Evolutionary conservation across 2,797 vertebrate species (phyloP).

Genomic region (Clarias laeviceps): DNA sequence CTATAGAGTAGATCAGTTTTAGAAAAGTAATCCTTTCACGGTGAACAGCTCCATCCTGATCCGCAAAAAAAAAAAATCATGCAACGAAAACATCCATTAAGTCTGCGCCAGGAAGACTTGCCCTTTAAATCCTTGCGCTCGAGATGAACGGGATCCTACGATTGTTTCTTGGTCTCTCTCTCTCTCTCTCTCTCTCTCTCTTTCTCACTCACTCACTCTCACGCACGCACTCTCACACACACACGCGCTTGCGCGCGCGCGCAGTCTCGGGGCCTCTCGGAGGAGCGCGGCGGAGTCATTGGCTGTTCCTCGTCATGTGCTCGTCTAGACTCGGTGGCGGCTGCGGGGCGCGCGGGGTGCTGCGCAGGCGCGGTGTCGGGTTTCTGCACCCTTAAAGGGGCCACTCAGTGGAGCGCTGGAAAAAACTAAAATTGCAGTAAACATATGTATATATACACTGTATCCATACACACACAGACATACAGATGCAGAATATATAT

Average conservation of each 20-base stretch:
- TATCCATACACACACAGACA: background rate
- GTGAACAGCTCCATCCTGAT: conserved; percentile 60
- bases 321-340: conserved; percentile 99
- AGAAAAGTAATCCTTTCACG: conserved; percentile 68
- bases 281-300: conserved; percentile 89
- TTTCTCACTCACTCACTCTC: conserved; percentile 52
- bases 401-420: conserved; percentile 61
- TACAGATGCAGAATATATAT: no score
- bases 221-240: conserved; percentile 65
- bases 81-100: conserved; percentile 55
- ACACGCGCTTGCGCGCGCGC: conserved; percentile 67
- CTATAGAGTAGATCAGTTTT: conserved; percentile 43
- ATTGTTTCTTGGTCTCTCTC: conserved; percentile 76
- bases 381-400: conserved; percentile 92
- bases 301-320: conserved; percentile 95
- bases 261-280: conserved; percentile 76
- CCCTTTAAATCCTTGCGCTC: conserved; percentile 57
- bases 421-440: conserved; percentile 5
- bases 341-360: conserved; percentile 89
- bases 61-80: conserved; percentile 26
- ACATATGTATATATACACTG: background rate
- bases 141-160: conserved; percentile 77
- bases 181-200: conserved; percentile 63
- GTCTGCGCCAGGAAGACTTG: conserved; percentile 12
- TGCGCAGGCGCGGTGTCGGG: conserved; percentile 97